Conservation (phyloP, 2,113 vertebrate species). For the Solenodon paradoxus region DNA sequence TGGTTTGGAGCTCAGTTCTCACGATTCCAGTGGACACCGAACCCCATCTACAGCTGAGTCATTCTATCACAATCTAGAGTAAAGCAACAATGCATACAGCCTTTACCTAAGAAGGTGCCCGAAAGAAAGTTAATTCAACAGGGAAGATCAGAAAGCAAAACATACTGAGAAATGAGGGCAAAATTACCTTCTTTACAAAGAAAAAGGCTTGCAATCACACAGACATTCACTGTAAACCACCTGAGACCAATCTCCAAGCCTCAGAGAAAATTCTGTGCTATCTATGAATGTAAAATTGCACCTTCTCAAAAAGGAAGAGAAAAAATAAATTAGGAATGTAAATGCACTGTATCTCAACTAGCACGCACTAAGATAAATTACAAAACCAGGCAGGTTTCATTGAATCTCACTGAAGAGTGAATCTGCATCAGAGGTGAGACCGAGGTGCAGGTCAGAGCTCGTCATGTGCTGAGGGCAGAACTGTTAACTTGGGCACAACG, state of each 20-base stretch:
- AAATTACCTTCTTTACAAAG: background rate
- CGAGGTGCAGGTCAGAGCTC: background rate
- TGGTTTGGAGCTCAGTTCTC: too few species aligned
- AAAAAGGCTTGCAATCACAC: background rate
- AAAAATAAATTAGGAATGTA: background rate
- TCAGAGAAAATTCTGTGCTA: background rate
- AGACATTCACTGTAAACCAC: background rate
- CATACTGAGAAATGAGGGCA: background rate
- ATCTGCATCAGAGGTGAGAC: too few species aligned
- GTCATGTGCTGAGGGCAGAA: background rate
- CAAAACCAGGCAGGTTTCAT: background rate
- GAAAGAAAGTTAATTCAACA: background rate
- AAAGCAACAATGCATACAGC: background rate
- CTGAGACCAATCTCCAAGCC: background rate
- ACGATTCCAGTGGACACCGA: background rate
- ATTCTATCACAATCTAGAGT: background rate
- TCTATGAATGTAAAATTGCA: background rate
- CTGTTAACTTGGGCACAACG: too few species aligned
- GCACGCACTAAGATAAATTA: background rate
- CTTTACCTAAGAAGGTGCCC: background rate
- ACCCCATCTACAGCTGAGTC: rapidly evolving
- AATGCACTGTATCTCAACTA: background rate
- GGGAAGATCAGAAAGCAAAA: background rate
- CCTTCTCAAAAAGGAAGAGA: background rate
- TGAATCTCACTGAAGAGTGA: background rate